Evolutionary conservation across 2,797 vertebrate genomes (phyloP), one percentile per base, ranked within the genome.

Genomic region (Semotilus atromaculatus): DNA sequence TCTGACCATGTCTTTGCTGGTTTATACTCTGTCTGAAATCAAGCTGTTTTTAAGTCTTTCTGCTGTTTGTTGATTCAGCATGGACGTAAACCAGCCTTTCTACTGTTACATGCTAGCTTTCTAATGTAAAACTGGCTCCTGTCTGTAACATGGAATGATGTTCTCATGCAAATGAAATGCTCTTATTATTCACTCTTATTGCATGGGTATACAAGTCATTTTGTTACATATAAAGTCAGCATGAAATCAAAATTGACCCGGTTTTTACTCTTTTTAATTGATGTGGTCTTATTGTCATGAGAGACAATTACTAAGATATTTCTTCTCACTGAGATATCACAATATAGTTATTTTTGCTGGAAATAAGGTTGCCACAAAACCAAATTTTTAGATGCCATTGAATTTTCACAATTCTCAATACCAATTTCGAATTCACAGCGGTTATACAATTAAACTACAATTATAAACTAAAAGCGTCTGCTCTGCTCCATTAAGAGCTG

Each of bases 21-120:
- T 76, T 81, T 68, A 82, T 82, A 76, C 80, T 85, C 80, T 51
- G 36, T 74, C 45, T 82, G 80, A 64, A 29, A 58, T 64, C 70
- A 29, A 38, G 36, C 36, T 76, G 36, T 26, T 77, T 43, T 62
- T 5, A 40, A 13, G 23, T 71, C 23, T 71, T 10, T 26, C 23
- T 26, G 38, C 68, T 8, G 14, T 58, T 64, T 68, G 18, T 21
- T 36, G 7, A 36, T 68, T 68, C 36, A 43, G 16, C 51, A 78
- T 77, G 21, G 13, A 60, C 58, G 26, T 74, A 82, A 82, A n/a
- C 81, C 70, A 74, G 71, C 14, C 23, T 74, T 64, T 72, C 55
- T 62, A 40, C 75, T 43, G 36, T 77, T 43, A 29, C n/a, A 29
- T 62, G 75, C 75, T 19, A 77, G 36, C 7, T 48, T 48, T 78